Percentiles rank a stretch among this genome's conserved stretches.
Evolutionary conservation across 2,113 vertebrate species (phyloP).

Genomic region (Acrocephalus arundinaceus): DNA sequence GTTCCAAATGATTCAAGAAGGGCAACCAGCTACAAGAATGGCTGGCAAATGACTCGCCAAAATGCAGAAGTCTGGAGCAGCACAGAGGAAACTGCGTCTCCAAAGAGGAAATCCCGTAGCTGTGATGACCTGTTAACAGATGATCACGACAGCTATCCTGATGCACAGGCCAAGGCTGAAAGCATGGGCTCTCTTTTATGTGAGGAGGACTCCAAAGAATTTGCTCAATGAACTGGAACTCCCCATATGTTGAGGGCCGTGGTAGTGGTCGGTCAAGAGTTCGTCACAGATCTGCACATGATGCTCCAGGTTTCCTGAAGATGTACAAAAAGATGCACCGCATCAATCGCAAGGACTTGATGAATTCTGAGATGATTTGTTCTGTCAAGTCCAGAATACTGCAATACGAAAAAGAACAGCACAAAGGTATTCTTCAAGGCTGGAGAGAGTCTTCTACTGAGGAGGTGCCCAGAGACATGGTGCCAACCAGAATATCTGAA

Average conservation of each 20-base stretch:
- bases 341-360: constrained; percentile 89
- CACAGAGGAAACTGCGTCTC: constrained; percentile 78
- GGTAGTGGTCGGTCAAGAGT: constrained; percentile 70
- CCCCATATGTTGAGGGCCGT: constrained; percentile 45
- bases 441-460: constrained; percentile 80
- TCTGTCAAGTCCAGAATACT: constrained; percentile 89
- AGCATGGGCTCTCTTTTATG: constrained; percentile 87
- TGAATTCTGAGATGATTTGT: constrained; percentile 90
- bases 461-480: constrained; percentile 89
- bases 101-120: constrained; percentile 89
- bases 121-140: constrained; percentile 86
- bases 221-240: constrained; percentile 65
- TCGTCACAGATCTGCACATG: constrained; percentile 83
- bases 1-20: constrained; percentile 81
- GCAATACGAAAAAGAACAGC: constrained; percentile 87
- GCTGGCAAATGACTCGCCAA: constrained; percentile 85
- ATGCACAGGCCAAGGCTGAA: constrained; percentile 83
- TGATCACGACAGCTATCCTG: constrained; percentile 69
- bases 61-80: constrained; percentile 91
- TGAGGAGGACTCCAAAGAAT: constrained; percentile 76
- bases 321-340: constrained; percentile 95
- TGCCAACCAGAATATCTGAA: constrained; percentile 89
- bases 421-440: constrained; percentile 70
- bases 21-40: constrained; percentile 83
- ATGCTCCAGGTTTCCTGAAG: constrained; percentile 88